These are phyloP conservation scores for Trachelus troglodyta DNA, from an alignment of 2,888 invertebrate species.

Conservation along the genomic window DNA sequence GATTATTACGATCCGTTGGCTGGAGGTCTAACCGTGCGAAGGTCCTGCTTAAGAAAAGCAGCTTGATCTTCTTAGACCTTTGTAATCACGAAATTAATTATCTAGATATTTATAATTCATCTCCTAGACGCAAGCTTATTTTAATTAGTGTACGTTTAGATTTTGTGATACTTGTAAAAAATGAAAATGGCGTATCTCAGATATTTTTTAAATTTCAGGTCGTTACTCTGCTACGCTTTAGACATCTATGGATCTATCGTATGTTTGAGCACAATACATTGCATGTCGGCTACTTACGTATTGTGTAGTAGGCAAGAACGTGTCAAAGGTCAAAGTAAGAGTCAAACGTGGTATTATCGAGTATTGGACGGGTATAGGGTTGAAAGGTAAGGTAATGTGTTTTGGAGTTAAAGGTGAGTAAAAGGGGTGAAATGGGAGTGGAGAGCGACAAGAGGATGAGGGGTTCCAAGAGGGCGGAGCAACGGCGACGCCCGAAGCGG, in stretches of 20 bases:
- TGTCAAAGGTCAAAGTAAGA: not conserved
- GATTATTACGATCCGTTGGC: not conserved
- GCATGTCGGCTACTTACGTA: not conserved
- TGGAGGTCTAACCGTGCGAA: not conserved
- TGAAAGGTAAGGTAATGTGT: not conserved
- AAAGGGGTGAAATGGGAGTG: not conserved
- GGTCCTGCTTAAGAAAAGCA: not conserved
- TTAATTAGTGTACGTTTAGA: not conserved
- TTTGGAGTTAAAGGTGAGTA: not conserved
- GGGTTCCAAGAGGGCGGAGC: not conserved
- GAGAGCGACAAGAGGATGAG: not conserved
- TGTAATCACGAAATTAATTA: not conserved
- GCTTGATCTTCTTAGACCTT: not conserved
- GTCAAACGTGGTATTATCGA: no score
- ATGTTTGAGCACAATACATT: not conserved
- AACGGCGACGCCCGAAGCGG: constrained; percentile 45
- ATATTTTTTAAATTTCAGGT: not conserved
- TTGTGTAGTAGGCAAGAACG: not conserved
- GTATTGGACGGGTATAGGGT: not conserved
- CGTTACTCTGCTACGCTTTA: not conserved
- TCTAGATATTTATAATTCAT: not conserved
- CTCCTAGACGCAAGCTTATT: not conserved
- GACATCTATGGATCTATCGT: not conserved
- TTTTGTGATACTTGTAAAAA: not conserved
- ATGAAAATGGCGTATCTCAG: not conserved